These are phyloP conservation scores for Danio choprae DNA, from an alignment of 2,797 vertebrate genomes.

Conservation along the genomic window DNA sequence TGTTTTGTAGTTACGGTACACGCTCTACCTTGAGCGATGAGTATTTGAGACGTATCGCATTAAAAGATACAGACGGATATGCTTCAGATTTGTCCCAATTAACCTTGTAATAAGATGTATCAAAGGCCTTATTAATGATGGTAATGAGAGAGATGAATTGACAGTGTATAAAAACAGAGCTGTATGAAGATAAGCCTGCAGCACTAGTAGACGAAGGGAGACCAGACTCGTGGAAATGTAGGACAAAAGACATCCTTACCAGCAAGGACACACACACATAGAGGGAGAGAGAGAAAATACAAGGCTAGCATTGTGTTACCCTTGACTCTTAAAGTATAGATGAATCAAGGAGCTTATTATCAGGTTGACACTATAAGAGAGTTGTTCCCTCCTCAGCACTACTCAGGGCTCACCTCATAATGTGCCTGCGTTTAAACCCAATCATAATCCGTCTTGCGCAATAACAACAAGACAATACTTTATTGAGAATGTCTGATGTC, in stretches of 20 bases:
- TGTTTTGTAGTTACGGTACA: constrained; percentile 42
- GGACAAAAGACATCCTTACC: constrained; percentile 77
- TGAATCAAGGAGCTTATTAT: constrained; percentile 84
- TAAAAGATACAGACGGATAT: constrained; percentile 72
- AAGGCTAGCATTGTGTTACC: constrained; percentile 67
- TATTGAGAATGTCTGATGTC: constrained; percentile 81
- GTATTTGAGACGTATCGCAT: constrained; percentile 81
- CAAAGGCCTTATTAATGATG: constrained; percentile 86
- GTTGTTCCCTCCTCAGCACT: constrained; percentile 76
- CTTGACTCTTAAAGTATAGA: constrained; percentile 81
- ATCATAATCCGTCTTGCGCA: constrained; percentile 84
- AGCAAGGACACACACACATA: constrained; percentile 90
- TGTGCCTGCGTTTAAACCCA: constrained; percentile 76
- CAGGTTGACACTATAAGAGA: constrained; percentile 75
- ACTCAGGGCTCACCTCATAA: constrained; percentile 81
- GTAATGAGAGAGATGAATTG: constrained; percentile 87
- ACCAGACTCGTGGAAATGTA: constrained; percentile 76
- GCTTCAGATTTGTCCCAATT: constrained; percentile 92
- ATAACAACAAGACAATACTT: constrained; percentile 86
- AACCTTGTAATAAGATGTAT: constrained; percentile 92
- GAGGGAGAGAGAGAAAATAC: constrained; percentile 74
- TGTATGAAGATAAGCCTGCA: constrained; percentile 89
- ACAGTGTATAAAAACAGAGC: constrained; percentile 87
- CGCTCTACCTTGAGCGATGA: constrained; percentile 61
- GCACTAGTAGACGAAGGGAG: constrained; percentile 71